Conservation (phyloP, 2,113 vertebrate species). For the Glaucomys volans region DNA sequence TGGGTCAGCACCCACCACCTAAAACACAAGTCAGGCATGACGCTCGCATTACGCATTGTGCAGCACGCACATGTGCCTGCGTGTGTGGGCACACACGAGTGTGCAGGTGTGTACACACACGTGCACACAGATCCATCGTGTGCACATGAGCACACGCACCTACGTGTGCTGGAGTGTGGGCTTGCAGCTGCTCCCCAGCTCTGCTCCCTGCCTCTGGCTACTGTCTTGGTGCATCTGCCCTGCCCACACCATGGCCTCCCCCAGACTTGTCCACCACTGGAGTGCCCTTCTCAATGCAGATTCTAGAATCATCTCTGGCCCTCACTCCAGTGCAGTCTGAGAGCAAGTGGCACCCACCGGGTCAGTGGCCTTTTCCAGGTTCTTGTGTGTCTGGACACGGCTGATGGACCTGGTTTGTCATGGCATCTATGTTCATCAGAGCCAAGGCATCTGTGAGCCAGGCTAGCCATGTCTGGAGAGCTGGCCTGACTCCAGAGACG, state of each 20-base stretch:
- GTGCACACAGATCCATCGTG: neutral
- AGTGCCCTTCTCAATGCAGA: no score
- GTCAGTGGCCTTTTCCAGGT: no score
- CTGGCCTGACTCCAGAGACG: neutral
- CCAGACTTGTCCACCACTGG: no score
- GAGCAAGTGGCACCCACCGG: neutral
- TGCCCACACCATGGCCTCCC: fast-evolving
- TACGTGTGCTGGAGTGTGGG: neutral
- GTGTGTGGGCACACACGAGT: no score
- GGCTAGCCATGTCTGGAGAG: neutral
- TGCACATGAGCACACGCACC: neutral
- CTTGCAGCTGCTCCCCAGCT: neutral
- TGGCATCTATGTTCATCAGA: no score
- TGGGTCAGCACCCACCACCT: no score
- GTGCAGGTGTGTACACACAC: neutral
- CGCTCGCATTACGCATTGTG: no score
- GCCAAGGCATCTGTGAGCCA: neutral
- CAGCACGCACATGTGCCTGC: neutral
- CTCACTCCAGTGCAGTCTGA: neutral
- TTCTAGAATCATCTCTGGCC: neutral
- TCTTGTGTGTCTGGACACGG: neutral
- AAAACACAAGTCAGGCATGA: no score
- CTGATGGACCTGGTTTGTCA: neutral
- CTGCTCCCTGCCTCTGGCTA: neutral
- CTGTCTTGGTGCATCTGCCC: no score